These are phyloP conservation scores for Hydrozoanthus tunicans DNA, from an alignment of 64 coral and sea anemone genomes.

Conservation along the genomic window DNA sequence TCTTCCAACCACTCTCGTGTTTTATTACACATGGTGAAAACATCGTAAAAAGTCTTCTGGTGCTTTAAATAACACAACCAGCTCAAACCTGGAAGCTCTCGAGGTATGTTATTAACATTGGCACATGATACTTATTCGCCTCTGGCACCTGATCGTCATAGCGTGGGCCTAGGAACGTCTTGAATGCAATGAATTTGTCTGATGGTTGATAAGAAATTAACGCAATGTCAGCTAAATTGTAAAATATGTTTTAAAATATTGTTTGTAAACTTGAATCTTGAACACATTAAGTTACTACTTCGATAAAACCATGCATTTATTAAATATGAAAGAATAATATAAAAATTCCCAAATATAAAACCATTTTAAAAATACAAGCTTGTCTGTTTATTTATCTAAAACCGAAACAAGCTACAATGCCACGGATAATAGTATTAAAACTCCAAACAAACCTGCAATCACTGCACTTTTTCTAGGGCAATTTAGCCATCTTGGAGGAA, in stretches of 20 bases:
- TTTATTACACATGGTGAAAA: not conserved
- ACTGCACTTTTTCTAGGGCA: conserved; percentile 92
- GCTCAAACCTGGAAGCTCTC: conserved; percentile 66
- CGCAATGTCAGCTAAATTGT: not conserved
- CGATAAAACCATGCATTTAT: too few species aligned
- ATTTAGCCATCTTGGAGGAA: conserved; percentile 91
- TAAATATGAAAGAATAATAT: too few species aligned
- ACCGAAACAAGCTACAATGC: not conserved
- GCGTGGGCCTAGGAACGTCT: conserved; percentile 84
- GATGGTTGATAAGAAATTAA: conserved; percentile 39
- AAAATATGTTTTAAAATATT: too few species aligned
- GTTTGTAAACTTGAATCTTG: too few species aligned
- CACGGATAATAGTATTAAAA: not conserved
- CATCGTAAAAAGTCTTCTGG: not conserved
- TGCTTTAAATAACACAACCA: not conserved
- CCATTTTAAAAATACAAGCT: too few species aligned
- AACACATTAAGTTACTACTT: too few species aligned
- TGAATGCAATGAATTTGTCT: conserved; percentile 96
- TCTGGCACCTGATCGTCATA: conserved; percentile 95
- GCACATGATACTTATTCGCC: conserved; percentile 89
- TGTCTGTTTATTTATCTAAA: too few species aligned
- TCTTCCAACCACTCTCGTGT: too few species aligned
- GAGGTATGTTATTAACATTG: conserved; percentile 88
- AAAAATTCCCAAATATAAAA: too few species aligned
- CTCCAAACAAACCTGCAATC: conserved; percentile 81